Conservation (phyloP, 1,140 invertebrate species). For the Chrysopa pallens region DNA sequence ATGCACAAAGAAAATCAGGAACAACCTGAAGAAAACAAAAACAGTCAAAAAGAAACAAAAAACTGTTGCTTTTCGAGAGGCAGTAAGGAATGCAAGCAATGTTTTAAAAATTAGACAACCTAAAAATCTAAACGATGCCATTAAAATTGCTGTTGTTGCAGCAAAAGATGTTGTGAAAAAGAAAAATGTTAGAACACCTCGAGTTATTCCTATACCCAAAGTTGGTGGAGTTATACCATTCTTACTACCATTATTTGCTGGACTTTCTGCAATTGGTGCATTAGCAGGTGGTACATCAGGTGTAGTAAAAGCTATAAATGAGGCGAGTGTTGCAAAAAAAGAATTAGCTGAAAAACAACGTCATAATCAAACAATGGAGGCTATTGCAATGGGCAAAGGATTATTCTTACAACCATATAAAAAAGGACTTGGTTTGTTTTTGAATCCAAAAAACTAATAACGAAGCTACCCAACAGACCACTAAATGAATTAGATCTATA, state of each 20-base stretch:
- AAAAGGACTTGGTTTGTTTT: constrained; percentile 9
- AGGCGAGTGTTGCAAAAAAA: constrained; percentile 9
- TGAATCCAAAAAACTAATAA: constrained; percentile 10
- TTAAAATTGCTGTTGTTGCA: no score
- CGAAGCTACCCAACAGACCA: constrained; percentile 6
- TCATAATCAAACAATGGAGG: constrained; percentile 16
- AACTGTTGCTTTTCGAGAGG: no score
- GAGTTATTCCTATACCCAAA: no score
- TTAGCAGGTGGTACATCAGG: constrained; percentile 10
- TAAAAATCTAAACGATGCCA: no score
- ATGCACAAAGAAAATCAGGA: no score
- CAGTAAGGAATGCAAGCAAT: no score
- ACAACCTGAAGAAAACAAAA: no score
- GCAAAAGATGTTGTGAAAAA: no score
- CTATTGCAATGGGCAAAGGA: constrained; percentile 14
- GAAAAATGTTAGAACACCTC: no score
- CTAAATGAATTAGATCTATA: constrained; percentile 12
- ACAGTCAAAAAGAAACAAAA: no score
- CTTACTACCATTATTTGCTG: constrained; percentile 13
- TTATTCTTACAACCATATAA: constrained; percentile 16
- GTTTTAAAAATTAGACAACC: no score
- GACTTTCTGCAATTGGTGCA: constrained; percentile 12
- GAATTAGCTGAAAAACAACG: constrained; percentile 10
- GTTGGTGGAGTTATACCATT: constrained; percentile 12
- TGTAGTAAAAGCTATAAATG: constrained; percentile 11